Base-by-base conservation (phyloP, 2,797 vertebrate genomes). In the Coilia nasus region DNA sequence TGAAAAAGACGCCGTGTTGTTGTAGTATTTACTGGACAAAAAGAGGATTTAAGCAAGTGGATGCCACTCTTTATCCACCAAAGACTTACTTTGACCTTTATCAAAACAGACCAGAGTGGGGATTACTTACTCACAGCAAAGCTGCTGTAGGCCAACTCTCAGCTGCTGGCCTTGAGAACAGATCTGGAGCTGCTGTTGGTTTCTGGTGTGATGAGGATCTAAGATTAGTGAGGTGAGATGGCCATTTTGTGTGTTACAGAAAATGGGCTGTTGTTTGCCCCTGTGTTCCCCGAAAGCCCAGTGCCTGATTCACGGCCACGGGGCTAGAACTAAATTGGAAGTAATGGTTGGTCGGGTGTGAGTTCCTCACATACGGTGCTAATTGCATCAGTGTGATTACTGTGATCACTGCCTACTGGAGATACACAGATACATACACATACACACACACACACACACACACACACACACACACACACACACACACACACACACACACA, bases 331-430 rank as follows among this genome's bases (percentile, higher is more conserved):
- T 35, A 35, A 71, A 71, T 35, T 4, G 67, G 31, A 78, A 44
- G 35, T 78, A 78, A 78, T 78, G 35, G 31, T 78, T 78, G 35
- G 71, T 44, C 17, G 19, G 71, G 71, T 78, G 71, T 78, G 19
- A 21, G 71, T 78, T 78, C 35, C 35, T 78, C 71, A 41, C 14
- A 35, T 78, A 78, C 19, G 19, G 35, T 21, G 71, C 17, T 44
- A 78, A 78, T 31, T 78, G 71, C 71, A 75, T 75, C 28, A 35
- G 23, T 25, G 64, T 17, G 64, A 71, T 71, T 71, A 44, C 71
- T 78, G 35, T 78, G 71, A 78, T 21, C 35, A 54, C 50, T 14
- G 14, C 7, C 50, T 7, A 54, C 50, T 54, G 9, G 50, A 54
- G 14, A 54, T 54, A 54, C 50, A 54, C 50, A 54, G 2, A 14